phyloP scores from a whole-genome alignment of 2,888 invertebrate species.

The Phasia obesa region DNA sequence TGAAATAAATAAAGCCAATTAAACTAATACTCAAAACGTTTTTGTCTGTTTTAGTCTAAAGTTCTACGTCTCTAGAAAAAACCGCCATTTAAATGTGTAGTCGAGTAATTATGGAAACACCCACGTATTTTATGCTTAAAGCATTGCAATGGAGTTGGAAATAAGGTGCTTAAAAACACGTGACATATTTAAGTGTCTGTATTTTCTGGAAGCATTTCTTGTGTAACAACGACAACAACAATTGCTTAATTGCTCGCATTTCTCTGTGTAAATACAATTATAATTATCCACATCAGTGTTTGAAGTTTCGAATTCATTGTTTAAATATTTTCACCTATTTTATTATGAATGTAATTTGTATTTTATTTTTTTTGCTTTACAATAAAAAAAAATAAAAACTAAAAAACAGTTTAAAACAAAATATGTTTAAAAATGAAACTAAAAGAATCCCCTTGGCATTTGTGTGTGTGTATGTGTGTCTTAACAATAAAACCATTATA shows the following conservation, averaged over 20 bases:
- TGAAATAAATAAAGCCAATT: too few species aligned
- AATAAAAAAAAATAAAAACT: conserved; percentile 10
- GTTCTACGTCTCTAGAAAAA: too few species aligned
- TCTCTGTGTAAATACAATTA: conserved; percentile 31
- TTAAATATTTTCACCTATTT: conserved; percentile 64
- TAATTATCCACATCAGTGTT: conserved; percentile 38
- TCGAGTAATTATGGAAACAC: not conserved
- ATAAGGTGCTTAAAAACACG: not conserved
- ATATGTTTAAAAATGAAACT: conserved; percentile 6
- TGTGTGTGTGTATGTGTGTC: conserved; percentile 7
- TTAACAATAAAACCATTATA: conserved; percentile 48
- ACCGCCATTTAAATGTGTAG: too few species aligned
- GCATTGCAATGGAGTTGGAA: not conserved
- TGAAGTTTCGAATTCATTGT: conserved; percentile 56
- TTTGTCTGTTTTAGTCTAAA: too few species aligned
- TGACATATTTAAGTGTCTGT: conserved; percentile 24
- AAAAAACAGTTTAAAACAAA: conserved; percentile 21
- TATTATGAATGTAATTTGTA: conserved; percentile 59
- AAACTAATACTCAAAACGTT: too few species aligned
- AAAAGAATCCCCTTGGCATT: conserved; percentile 27
- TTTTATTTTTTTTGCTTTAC: conserved; percentile 5
- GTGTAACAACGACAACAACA: conserved; percentile 57
- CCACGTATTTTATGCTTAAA: not conserved
- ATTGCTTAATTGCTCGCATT: conserved; percentile 79
- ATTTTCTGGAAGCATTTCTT: conserved; percentile 17